phyloP scores from a whole-genome alignment of 2,113 vertebrate species.

The Ictalurus punctatus region DNA sequence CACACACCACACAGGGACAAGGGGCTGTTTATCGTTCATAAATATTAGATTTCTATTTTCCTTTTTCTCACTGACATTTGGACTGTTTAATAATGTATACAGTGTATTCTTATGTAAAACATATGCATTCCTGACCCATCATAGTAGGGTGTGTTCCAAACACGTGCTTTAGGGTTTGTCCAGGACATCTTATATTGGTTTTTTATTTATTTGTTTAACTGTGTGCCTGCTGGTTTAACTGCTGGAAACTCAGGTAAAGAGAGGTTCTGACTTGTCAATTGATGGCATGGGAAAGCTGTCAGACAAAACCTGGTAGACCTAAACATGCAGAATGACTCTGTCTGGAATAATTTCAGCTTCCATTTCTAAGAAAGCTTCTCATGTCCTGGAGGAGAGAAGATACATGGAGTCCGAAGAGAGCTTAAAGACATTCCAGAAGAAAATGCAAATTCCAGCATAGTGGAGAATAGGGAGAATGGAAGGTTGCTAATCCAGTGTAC shows the following conservation, averaged over 20 bases:
- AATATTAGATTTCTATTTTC: slow-evolving; percentile 19
- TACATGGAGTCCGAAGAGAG: background rate
- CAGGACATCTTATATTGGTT: background rate
- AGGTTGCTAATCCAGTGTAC: background rate
- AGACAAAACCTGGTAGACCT: background rate
- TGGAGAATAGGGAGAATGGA: background rate
- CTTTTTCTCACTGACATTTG: slow-evolving; percentile 10
- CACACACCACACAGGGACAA: slow-evolving; percentile 25
- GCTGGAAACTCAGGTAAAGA: background rate
- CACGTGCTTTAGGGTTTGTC: background rate
- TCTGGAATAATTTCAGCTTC: background rate
- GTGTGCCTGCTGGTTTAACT: background rate
- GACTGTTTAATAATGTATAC: background rate
- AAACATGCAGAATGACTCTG: background rate
- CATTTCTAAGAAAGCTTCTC: background rate
- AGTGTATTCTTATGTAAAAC: slow-evolving; percentile 7
- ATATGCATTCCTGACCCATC: too few species aligned
- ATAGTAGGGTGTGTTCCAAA: background rate
- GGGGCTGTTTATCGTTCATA: slow-evolving; percentile 14
- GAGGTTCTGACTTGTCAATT: background rate
- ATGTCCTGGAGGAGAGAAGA: background rate
- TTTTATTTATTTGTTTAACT: background rate
- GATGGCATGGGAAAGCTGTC: background rate
- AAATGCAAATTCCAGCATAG: background rate
- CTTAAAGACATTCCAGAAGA: background rate